Conservation (phyloP, 2,888 invertebrate genomes). For the Leptogaster cylindrica region DNA sequence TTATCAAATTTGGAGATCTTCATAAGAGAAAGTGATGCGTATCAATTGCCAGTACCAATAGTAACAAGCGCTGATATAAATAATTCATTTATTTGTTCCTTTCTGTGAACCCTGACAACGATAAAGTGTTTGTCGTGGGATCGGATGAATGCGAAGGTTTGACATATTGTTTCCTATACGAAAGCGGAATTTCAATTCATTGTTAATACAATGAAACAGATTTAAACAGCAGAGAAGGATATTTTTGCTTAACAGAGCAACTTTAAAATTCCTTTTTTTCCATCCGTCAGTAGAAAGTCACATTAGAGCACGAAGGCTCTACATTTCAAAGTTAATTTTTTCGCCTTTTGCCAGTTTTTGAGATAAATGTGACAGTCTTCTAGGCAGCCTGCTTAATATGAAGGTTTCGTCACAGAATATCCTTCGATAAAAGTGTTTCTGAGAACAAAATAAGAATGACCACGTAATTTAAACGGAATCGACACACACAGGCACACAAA, state of each 20-base stretch:
- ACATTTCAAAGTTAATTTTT: slow-evolving; percentile 19
- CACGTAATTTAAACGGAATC: too few relatives aligned
- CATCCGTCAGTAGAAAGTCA: slow-evolving; percentile 14
- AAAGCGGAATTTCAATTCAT: slow-evolving; percentile 34
- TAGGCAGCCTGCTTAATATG: background rate
- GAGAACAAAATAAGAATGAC: too few relatives aligned
- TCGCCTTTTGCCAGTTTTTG: slow-evolving; percentile 6
- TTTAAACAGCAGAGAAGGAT: slow-evolving; percentile 17
- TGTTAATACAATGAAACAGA: slow-evolving; percentile 14
- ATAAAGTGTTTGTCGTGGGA: slow-evolving; percentile 32
- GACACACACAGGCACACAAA: too few relatives aligned
- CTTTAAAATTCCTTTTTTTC: slow-evolving; percentile 21
- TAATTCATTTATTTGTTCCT: slow-evolving; percentile 23
- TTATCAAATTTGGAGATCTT: slow-evolving; percentile 26
- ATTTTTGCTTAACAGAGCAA: slow-evolving; percentile 13
- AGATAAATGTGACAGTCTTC: background rate
- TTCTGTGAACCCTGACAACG: slow-evolving; percentile 31
- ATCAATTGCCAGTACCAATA: slow-evolving; percentile 34
- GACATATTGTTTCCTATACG: slow-evolving; percentile 30
- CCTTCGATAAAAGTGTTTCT: too few relatives aligned
- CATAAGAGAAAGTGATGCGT: background rate
- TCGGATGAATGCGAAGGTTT: slow-evolving; percentile 26
- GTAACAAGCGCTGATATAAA: slow-evolving; percentile 32
- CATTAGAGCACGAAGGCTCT: background rate
- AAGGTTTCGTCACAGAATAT: background rate